Base-by-base conservation (phyloP, 2,888 invertebrate genomes). In the Cheilosia vulpina region DNA sequence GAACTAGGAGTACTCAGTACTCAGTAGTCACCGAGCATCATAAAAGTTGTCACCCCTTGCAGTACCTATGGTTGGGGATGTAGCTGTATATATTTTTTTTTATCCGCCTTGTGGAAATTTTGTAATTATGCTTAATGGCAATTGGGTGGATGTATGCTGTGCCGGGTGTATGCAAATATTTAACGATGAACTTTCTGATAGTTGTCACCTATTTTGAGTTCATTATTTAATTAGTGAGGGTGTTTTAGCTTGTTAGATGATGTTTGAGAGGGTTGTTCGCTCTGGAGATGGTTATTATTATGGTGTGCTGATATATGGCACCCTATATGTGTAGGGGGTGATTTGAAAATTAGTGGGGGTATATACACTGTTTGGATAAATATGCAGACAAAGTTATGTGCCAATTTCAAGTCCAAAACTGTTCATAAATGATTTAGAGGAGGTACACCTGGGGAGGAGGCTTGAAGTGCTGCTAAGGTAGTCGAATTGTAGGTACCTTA, bases 191-290 rank as follows among this genome's bases (percentile, higher is more conserved):
- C 83, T 83, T 73, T 73, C 72, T 73, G 73, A 83, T 83, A 83
- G 79, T 73, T 83, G 79, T 78, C 83, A 83, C 83, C 79, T 79
- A 83, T 83, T 78, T 83, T 43, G 68, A 83, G 83, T 83, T 83
- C 83, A 79, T 83, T 79, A 83, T 83, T 79, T 83, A 83, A 83
- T 83, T 83, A 83, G 66, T 63, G 47, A 13, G 19, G 72, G 62
- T 66, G 72, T 63, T 72, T 21, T 38, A 57, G 58, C 19, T 50
- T 19, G 13, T 17, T 58, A 38, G 43, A 55, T 24, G 58, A 53
- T 60, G 57, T 19, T 47, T 7, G n/a, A 80, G 41, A 19, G 38
- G 6, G 62, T 13, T 77, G 31, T 19, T 31, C 13, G 13, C 3
- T 38, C 34, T 9, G 50, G 60, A 45, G 60, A 19, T 66, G 53